Evolutionary conservation across 1,140 invertebrate genomes (phyloP), one percentile per base, ranked within the genome.

Genomic region (Drosophila sechellia): DNA sequence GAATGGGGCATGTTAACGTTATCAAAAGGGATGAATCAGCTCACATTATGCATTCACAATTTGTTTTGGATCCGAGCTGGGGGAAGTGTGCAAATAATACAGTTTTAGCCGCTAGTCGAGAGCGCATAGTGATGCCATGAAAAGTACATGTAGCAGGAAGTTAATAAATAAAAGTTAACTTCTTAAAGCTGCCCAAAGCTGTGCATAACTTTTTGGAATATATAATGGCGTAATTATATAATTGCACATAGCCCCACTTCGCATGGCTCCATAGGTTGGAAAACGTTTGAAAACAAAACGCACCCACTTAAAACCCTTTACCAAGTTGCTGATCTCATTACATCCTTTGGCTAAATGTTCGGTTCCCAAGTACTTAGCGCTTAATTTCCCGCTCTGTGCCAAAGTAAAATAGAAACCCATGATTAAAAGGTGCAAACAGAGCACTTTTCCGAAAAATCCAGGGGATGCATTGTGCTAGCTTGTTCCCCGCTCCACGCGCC

Each of bases 31-130:
- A 31, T 52, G 58, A 63, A 64, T 64, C 58, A 50, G 17, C 25
- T 46, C 46, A 45, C 66, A 69, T 69, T 69, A 69, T 70, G 63
- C 66, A 70, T 69, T 70, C 64, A 65, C 64, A 68, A 66, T 69
- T 69, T 69, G 46, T 17, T 52, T 65, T 13, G 27, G 20, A 8
- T 25, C 27, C 8, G 20, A 11, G 15, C 15, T 11, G 22, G n/a
- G n/a, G 59, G 39, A 64, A 34, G 37, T 53, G 65, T 68, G 64
- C 60, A 68, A 65, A 68, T 68, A 68, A 45, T 27, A 53, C 64
- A 20, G 31, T 43, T 68, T 50, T 64, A 50, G 35, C 17, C 34
- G 46, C 63, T 50, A 35, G 57, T 45, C 34, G 35, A 34, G 12
- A 48, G 35, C 31, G 20, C 12, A 46, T 46, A 12, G 45, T 46